Evolutionary conservation across 2,797 vertebrate genomes (phyloP).

Genomic region (Channa striata): DNA sequence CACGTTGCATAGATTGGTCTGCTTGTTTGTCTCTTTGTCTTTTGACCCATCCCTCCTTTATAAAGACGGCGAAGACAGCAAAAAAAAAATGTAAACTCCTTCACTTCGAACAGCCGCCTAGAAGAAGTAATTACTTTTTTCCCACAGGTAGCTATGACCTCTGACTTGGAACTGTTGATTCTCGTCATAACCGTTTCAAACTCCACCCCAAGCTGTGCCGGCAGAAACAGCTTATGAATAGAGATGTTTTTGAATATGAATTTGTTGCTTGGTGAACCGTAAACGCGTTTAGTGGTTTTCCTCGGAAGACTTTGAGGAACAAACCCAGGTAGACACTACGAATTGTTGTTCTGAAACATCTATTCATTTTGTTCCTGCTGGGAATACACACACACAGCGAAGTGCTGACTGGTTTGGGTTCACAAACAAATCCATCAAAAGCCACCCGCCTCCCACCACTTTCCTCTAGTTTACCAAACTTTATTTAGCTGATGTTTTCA

Average conservation of each 20-base stretch:
- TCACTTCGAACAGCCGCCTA: neutral
- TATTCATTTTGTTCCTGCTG: too few species aligned
- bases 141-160: neutral
- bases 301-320: too few species aligned
- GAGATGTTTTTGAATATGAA: constrained; percentile 14
- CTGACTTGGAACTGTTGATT: constrained; percentile 6
- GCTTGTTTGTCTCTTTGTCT: neutral
- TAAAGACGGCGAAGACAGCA: neutral
- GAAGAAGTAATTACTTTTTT: neutral
- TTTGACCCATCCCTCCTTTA: neutral
- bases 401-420: too few species aligned
- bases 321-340: too few species aligned
- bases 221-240: constrained; percentile 4
- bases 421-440: too few species aligned
- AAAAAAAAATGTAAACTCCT: neutral
- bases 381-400: too few species aligned
- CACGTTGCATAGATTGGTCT: neutral
- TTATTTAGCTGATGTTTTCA: too few species aligned
- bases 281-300: neutral
- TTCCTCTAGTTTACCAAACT: too few species aligned
- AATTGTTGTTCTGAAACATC: too few species aligned
- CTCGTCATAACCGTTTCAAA: constrained; percentile 19
- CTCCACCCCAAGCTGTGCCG: constrained; percentile 6
- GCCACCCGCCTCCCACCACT: too few species aligned
- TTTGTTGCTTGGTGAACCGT: neutral